Conservation (phyloP, 2,797 vertebrate genomes). For the Parotocinclus haroldoi region DNA sequence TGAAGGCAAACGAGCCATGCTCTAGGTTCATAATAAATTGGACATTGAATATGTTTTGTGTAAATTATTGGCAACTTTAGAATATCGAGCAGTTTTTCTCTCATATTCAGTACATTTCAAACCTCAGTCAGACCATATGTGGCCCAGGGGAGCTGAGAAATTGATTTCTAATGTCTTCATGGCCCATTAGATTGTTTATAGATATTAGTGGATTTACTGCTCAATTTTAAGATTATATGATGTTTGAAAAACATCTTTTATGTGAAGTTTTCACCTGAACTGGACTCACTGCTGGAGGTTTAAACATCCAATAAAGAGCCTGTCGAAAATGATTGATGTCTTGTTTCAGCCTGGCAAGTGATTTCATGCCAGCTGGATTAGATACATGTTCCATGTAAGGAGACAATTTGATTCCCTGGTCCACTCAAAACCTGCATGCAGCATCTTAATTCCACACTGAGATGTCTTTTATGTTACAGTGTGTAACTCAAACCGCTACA, state of each 20-base stretch:
- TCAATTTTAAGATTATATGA: too few relatives aligned
- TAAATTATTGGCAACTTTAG: too few relatives aligned
- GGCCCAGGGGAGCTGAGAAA: conserved; percentile 12
- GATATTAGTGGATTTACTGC: too few relatives aligned
- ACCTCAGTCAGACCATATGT: too few relatives aligned
- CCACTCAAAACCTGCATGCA: conserved; percentile 27
- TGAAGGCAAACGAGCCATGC: too few relatives aligned
- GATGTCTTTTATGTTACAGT: conserved; percentile 31
- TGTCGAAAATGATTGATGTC: conserved; percentile 71
- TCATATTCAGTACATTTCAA: too few relatives aligned
- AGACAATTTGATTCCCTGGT: conserved; percentile 40
- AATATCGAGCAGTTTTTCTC: too few relatives aligned
- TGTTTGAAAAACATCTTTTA: too few relatives aligned
- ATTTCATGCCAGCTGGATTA: conserved; percentile 64
- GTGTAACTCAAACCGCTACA: neutral
- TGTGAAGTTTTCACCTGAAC: too few relatives aligned
- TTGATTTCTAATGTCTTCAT: conserved; percentile 17
- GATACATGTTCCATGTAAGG: conserved; percentile 56
- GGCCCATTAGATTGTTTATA: conserved; percentile 54
- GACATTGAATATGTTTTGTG: too few relatives aligned
- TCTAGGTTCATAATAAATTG: too few relatives aligned
- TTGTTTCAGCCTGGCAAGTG: conserved; percentile 59
- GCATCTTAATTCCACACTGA: conserved; percentile 65
- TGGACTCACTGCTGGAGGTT: conserved; percentile 63
- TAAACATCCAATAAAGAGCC: conserved; percentile 68